phyloP scores from a whole-genome alignment of 1,140 invertebrate genomes.

The Cotesia vestalis region DNA sequence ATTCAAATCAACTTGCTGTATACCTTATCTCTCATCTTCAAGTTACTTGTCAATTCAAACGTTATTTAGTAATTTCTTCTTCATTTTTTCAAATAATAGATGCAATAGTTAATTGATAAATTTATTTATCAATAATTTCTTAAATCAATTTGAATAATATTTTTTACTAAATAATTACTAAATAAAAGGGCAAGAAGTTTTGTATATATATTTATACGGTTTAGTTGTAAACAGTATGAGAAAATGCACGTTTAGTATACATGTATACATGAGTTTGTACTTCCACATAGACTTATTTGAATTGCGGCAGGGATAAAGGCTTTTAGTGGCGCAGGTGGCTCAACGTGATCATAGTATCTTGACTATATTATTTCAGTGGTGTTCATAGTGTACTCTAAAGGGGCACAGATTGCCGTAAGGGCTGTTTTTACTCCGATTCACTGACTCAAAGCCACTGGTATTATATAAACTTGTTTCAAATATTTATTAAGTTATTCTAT shows the following conservation, averaged over 20 bases:
- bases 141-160: too few species aligned
- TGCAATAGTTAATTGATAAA: too few species aligned
- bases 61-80: too few species aligned
- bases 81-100: too few species aligned
- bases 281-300: not conserved
- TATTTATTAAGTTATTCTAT: not conserved
- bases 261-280: not conserved
- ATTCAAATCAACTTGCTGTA: too few species aligned
- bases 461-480: constrained; percentile 1
- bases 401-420: constrained; percentile 55
- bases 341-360: constrained; percentile 34
- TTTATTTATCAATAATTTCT: too few species aligned
- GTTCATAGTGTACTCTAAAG: constrained; percentile 40
- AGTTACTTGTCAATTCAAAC: too few species aligned
- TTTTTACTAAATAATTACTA: too few species aligned
- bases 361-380: constrained; percentile 56
- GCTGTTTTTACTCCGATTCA: constrained; percentile 31
- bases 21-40: too few species aligned
- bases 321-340: constrained; percentile 65
- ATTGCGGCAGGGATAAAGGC: constrained; percentile 45
- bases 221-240: not conserved
- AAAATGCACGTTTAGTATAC: not conserved
- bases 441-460: constrained; percentile 19
- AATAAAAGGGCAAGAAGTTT: too few species aligned
- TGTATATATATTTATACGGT: too few species aligned